Conservation (phyloP, 2,797 vertebrate genomes). For the Avahi laniger region DNA sequence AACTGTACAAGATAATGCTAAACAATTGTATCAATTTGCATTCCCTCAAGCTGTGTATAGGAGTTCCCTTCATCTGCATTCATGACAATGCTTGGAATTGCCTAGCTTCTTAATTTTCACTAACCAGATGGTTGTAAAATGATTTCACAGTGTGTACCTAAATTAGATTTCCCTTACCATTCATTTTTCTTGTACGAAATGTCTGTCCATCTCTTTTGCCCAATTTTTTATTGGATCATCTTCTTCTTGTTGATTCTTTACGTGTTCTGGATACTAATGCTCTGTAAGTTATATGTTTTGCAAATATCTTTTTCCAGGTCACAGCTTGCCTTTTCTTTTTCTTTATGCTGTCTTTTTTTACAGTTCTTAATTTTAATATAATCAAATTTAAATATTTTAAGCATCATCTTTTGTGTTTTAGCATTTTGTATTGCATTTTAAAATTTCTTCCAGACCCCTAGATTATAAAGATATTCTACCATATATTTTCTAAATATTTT, state of each 20-base stretch:
- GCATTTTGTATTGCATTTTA: background rate
- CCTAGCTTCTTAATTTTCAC: background rate
- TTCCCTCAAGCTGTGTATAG: background rate
- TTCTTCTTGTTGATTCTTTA: background rate
- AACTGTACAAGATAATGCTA: background rate
- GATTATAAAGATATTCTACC: background rate
- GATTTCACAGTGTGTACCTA: background rate
- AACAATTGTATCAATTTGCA: background rate
- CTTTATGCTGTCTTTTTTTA: background rate
- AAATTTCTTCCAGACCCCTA: background rate
- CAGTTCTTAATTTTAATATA: background rate
- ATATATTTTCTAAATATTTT: conserved; percentile 1
- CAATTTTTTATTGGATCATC: background rate
- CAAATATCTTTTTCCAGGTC: background rate
- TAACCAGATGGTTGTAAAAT: background rate
- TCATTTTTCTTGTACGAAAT: background rate
- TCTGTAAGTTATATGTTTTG: background rate
- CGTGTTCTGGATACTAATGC: background rate
- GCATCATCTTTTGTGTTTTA: background rate
- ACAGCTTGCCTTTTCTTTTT: background rate
- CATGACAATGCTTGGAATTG: background rate
- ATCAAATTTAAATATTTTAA: conserved; percentile 41
- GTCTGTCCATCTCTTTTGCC: background rate
- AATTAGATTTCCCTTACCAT: background rate
- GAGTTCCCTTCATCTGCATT: background rate